Base-by-base conservation (phyloP, 2,888 invertebrate species). In the Notodonta ziczac region DNA sequence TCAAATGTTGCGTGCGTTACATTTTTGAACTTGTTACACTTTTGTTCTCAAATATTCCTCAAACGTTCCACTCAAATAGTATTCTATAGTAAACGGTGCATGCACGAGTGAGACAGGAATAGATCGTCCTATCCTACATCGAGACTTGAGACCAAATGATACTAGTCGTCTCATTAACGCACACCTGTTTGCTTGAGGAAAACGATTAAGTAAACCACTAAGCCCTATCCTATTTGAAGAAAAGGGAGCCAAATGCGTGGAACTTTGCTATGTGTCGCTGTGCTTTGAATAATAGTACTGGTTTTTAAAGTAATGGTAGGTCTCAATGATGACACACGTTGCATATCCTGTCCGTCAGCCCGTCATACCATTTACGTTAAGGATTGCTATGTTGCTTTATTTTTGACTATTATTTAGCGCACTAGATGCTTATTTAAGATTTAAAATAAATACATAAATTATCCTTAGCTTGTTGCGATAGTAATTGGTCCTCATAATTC, bases 101-200 rank as follows among this genome's bases (percentile, higher is more conserved):
- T 61, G 69, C 61, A 14, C 40, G 59, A 65, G 61, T 62, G 66
- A 58, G 67, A 62, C 59, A 52, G 53, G 16, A 62, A 65, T 62
- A 57, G 56, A 40, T 57, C 53, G 32, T 50, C 53, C 55, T 61
- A 61, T 60, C 48, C 42, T 12, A 63, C 64, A 57, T 66, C 65
- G 60, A 60, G 62, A 35, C 62, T 69, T 67, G 60, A 60, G 62
- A 35, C 61, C 63, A 66, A 68, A 62, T 64, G 52, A 63, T 65
- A 64, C 60, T 64, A 60, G 65, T 56, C n/a, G 63, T 44, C 57
- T 69, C 60, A 67, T 65, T 70, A 63, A 57, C 51, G 58, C 59
- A 65, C 77, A 76, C 69, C 76, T 77, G 74, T 63, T 72, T 67
- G 68, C 65, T 60, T 32, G 16, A 68, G 65, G 62, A 68, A 70